phyloP scores from a whole-genome alignment of 2,113 vertebrate genomes.

The Pygoscelis adeliae region DNA sequence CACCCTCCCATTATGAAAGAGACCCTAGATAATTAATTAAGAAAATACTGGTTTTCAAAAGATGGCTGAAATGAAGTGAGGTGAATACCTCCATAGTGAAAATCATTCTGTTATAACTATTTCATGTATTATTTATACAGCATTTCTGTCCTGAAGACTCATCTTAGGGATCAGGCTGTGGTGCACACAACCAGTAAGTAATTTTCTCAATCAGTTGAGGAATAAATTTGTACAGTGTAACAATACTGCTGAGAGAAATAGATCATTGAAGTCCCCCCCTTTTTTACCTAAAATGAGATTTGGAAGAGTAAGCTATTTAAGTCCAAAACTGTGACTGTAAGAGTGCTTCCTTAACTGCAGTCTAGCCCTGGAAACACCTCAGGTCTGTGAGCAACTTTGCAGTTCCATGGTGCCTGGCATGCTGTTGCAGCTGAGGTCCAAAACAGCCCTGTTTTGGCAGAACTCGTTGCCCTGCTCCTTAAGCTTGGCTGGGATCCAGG shows the following conservation, averaged over 20 bases:
- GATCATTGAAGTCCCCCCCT: neutral
- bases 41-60: neutral
- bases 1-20: neutral
- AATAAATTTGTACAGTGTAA: neutral
- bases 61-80: neutral
- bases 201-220: neutral
- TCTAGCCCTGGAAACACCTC: neutral
- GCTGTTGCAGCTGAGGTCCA: neutral
- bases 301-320: neutral
- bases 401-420: rapidly evolving
- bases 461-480: neutral
- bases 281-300: neutral
- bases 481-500: neutral
- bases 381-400: neutral
- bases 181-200: neutral
- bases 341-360: neutral
- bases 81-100: neutral
- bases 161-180: neutral
- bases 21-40: neutral
- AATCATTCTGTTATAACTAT: neutral
- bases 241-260: neutral
- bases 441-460: neutral
- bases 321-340: neutral
- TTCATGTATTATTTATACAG: neutral
- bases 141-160: neutral